Evolutionary conservation across 2,113 vertebrate species (phyloP).

Genomic region (Mobula birostris): DNA sequence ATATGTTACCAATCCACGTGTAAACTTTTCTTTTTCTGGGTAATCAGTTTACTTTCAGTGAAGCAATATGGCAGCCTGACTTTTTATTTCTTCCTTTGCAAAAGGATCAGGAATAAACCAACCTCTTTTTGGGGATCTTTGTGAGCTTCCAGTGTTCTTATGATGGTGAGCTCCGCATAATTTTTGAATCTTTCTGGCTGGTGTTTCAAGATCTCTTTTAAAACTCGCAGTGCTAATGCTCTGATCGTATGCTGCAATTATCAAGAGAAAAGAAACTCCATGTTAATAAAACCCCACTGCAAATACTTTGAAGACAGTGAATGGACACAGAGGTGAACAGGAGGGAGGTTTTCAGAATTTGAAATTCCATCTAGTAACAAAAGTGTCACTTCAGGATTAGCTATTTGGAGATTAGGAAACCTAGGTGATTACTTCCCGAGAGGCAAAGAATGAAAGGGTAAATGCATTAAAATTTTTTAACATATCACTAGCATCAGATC

Average conservation of each 20-base stretch:
- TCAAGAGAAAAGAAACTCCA: constrained; percentile 15
- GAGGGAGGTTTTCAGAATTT: not conserved
- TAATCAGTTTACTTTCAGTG: not conserved
- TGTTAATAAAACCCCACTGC: not conserved
- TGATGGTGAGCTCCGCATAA: constrained; percentile 91
- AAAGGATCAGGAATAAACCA: constrained; percentile 37
- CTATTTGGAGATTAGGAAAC: not conserved
- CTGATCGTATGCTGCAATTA: constrained; percentile 75
- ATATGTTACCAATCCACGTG: not conserved
- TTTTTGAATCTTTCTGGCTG: constrained; percentile 95
- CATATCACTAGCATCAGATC: not conserved
- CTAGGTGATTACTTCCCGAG: not conserved
- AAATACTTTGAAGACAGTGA: not conserved
- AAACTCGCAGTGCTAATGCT: constrained; percentile 80
- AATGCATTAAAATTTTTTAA: not conserved
- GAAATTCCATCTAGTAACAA: not conserved
- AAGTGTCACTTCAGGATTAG: not conserved
- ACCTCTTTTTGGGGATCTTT: constrained; percentile 95
- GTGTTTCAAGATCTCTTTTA: constrained; percentile 84
- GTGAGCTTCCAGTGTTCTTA: constrained; percentile 91
- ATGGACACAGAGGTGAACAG: not conserved
- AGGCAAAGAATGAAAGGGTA: not conserved
- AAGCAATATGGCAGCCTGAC: not conserved
- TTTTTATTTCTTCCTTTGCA: not conserved
- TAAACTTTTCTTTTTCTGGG: not conserved